phyloP scores from a whole-genome alignment of 1,140 invertebrate genomes.

The Zaprionus inermis region DNA sequence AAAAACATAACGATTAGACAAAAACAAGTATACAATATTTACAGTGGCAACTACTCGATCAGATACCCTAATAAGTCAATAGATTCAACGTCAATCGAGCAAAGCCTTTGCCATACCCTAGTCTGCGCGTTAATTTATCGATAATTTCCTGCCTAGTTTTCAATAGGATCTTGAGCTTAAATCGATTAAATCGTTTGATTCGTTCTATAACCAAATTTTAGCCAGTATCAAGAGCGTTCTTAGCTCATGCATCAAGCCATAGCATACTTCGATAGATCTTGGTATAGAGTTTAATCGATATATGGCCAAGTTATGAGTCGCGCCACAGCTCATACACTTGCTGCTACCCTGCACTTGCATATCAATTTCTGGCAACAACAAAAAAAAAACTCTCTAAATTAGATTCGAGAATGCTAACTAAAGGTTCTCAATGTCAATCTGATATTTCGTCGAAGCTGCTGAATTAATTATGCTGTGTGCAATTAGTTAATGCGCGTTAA shows the following conservation, averaged over 20 bases:
- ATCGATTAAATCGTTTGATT: too few relatives aligned
- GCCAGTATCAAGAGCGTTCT: too few relatives aligned
- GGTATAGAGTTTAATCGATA: neutral
- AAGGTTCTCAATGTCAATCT: conserved; percentile 10
- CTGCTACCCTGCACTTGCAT: neutral
- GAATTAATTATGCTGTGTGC: conserved; percentile 1
- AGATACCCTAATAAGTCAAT: conserved; percentile 32
- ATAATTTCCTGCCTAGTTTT: neutral
- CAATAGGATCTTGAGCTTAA: neutral
- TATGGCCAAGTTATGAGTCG: neutral
- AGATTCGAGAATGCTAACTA: conserved; percentile 7
- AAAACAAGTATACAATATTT: conserved; percentile 6
- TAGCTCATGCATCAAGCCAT: too few relatives aligned
- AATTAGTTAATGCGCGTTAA: neutral
- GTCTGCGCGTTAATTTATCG: neutral
- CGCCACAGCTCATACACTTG: neutral
- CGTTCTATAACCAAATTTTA: too few relatives aligned
- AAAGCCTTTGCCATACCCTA: neutral
- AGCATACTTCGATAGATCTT: too few relatives aligned
- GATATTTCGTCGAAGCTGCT: neutral
- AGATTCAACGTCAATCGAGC: neutral
- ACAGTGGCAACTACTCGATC: conserved; percentile 12
- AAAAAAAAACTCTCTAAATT: neutral
- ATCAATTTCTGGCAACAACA: neutral
- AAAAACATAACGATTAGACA: conserved; percentile 1